These are phyloP conservation scores for Stomatorhinus ivindoensis DNA, from an alignment of 2,113 vertebrate species.

Conservation along the genomic window DNA sequence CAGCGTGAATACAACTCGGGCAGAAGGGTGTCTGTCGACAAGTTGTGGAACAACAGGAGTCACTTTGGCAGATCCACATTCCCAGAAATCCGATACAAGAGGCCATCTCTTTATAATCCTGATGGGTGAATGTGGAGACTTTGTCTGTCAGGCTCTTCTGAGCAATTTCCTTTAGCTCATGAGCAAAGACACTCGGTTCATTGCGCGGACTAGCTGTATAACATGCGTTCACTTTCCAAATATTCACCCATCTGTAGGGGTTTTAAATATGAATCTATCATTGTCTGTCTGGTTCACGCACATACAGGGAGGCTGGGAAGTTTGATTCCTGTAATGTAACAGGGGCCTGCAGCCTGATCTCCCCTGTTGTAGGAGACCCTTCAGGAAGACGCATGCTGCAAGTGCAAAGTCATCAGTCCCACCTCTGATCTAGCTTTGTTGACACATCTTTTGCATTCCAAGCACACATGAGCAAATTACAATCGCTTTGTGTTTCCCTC, in stretches of 20 bases:
- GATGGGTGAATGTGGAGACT: neutral
- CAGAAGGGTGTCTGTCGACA: neutral
- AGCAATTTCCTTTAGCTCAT: neutral
- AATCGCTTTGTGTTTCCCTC: neutral
- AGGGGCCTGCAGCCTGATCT: neutral
- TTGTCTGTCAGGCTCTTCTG: neutral
- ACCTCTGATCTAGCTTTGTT: neutral
- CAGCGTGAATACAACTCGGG: neutral
- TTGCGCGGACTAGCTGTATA: neutral
- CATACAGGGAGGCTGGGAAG: neutral
- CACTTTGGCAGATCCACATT: neutral
- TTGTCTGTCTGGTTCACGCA: neutral
- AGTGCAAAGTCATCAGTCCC: neutral
- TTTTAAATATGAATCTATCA: neutral
- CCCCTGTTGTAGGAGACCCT: neutral
- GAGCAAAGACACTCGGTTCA: neutral
- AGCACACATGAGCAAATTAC: neutral
- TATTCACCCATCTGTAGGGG: neutral
- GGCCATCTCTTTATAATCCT: neutral
- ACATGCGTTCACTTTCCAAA: neutral
- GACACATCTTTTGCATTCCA: neutral
- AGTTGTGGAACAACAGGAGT: too few species aligned
- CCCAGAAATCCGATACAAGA: neutral
- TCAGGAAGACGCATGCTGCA: neutral
- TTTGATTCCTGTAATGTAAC: neutral